A percentile compares a stretch with the other conserved stretches of the same genome.
These are phyloP conservation scores for Lutjanus erythropterus DNA, from an alignment of 2,113 vertebrate species.

Conservation along the genomic window DNA sequence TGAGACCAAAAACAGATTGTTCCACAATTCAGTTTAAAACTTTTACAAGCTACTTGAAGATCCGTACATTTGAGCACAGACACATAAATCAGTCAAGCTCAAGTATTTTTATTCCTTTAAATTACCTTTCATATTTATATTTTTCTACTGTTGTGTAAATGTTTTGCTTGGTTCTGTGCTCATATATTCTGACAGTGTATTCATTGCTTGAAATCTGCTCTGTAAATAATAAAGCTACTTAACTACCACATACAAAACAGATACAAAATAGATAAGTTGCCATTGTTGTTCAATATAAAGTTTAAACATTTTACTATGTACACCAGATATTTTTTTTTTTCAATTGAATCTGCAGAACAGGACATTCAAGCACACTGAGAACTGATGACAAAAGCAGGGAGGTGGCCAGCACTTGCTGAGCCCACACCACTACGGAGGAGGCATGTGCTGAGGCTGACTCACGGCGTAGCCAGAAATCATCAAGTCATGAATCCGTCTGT, in stretches of 20 bases:
- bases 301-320: background rate
- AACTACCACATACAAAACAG: background rate
- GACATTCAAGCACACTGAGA: slow-evolving; percentile 35
- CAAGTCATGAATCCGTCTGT: slow-evolving; percentile 79
- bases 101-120: too few relatives aligned
- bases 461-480: slow-evolving; percentile 71
- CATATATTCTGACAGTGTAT: too few relatives aligned
- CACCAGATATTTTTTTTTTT: background rate
- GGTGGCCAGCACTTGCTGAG: slow-evolving; percentile 62
- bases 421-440: slow-evolving; percentile 76
- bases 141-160: too few relatives aligned
- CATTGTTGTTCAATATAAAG: background rate
- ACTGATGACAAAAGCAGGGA: slow-evolving; percentile 67
- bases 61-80: too few relatives aligned
- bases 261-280: background rate
- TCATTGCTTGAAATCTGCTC: too few relatives aligned
- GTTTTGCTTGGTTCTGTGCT: too few relatives aligned
- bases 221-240: too few relatives aligned
- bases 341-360: slow-evolving; percentile 27
- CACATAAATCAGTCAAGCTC: too few relatives aligned
- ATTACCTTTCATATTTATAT: too few relatives aligned
- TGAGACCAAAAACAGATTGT: too few relatives aligned
- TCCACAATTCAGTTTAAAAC: too few relatives aligned
- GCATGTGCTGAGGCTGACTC: slow-evolving; percentile 73
- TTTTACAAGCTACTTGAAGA: too few relatives aligned